phyloP scores from a whole-genome alignment of 2,797 vertebrate species.

The Poecilia gillii region DNA sequence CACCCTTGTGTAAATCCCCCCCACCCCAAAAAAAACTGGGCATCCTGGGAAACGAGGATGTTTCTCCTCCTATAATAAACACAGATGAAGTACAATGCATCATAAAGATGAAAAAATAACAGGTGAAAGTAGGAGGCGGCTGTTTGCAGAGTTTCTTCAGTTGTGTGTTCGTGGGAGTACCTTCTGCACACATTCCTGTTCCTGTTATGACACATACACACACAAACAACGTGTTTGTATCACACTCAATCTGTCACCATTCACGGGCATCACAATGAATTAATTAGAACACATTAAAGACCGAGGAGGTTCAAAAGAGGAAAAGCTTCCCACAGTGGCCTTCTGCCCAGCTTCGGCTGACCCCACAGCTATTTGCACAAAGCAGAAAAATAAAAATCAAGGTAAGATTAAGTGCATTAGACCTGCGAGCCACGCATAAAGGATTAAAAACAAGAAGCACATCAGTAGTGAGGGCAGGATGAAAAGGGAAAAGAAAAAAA shows the following conservation, averaged over 20 bases:
- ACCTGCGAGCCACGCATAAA: slow-evolving; percentile 28
- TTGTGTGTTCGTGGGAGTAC: background rate
- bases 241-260: slow-evolving; percentile 46
- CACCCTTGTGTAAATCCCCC: slow-evolving; percentile 1
- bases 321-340: slow-evolving; percentile 36
- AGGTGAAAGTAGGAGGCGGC: slow-evolving; percentile 56
- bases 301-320: slow-evolving; percentile 5
- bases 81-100: slow-evolving; percentile 35
- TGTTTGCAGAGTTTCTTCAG: slow-evolving; percentile 62
- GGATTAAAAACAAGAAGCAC: slow-evolving; percentile 41
- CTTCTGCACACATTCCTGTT: slow-evolving; percentile 69
- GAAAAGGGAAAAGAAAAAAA: background rate
- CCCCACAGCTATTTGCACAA: slow-evolving; percentile 16
- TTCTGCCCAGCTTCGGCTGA: slow-evolving; percentile 19
- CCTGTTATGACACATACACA: slow-evolving; percentile 59
- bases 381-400: slow-evolving; percentile 23
- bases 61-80: slow-evolving; percentile 42
- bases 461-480: slow-evolving; percentile 31
- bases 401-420: slow-evolving; percentile 29
- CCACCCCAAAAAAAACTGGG: slow-evolving; percentile 34
- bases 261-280: slow-evolving; percentile 45
- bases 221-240: slow-evolving; percentile 11
- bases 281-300: slow-evolving; percentile 34
- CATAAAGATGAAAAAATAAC: slow-evolving; percentile 43
- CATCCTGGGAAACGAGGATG: slow-evolving; percentile 64